Evolutionary conservation across 2,113 vertebrate genomes (phyloP), one percentile per base, ranked within the genome.

Genomic region (Scortum barcoo): DNA sequence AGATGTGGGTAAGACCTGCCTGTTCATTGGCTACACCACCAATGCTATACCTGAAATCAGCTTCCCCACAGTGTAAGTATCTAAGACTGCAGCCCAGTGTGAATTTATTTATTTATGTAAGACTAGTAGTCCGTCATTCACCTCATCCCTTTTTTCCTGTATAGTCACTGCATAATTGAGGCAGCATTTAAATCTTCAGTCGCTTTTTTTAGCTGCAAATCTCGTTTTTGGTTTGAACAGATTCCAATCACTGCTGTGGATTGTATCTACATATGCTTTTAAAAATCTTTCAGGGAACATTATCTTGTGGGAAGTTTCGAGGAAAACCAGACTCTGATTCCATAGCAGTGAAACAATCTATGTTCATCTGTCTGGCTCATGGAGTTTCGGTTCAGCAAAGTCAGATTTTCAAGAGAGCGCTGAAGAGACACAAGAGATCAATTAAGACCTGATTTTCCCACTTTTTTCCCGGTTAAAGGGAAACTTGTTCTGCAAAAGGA

Each of bases 21-120:
- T 99, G 74, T 97, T 99, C 93, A 99, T 99, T 96, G 99, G 98
- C 93, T 99, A 99, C 72, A 99, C 98, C 50, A 99, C 97, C 95
- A 99, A 99, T 96, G 98, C 98, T 2, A 99, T 99, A 91, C 98
- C 98, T 70, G 98, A 98, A 93, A 97, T 99, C 73, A 99, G 99
- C 72, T 99, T 99, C 94, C 98, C 98, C 88, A 99, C 98, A 2
- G 98, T 99, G 98, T 99, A 94, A 99, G 98, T 99, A 67, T 91
- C 63, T 69, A 16, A 73, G 54, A n/a, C 78, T 83, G 85, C 57
- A 72, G 20, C 50, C 26, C 46, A 40, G 16, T 22, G 19, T 57
- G 17, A 76, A 54, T 54, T 84, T 60, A 81, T 83, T 78, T 79
- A 80, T 86, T 84, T 61, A 83, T 78, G 62, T 16, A 22, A 50